A percentile compares a stretch with the other conserved stretches of the same genome.
Conservation (phyloP, 2,888 invertebrate genomes). For the Trilocha varians region DNA sequence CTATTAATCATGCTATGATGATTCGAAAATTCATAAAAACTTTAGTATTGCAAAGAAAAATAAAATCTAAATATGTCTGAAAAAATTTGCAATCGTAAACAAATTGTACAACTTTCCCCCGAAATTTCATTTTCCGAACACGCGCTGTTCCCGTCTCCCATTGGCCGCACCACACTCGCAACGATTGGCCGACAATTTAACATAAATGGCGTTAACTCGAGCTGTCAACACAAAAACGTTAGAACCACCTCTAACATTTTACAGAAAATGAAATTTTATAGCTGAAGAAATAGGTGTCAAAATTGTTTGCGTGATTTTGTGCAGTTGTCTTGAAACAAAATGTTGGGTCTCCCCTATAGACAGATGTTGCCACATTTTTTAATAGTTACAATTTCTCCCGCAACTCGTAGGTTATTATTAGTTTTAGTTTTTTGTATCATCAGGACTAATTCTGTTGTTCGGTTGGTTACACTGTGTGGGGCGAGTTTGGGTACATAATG, state of each 20-base stretch:
- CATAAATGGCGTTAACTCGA: conserved; percentile 70
- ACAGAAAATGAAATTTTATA: not conserved
- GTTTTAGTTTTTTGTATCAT: conserved; percentile 56
- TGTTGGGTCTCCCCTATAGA: conserved; percentile 44
- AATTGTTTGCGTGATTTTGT: not conserved
- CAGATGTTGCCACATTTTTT: conserved; percentile 70
- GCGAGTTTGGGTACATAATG: conserved; percentile 50
- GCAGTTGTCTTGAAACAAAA: not conserved
- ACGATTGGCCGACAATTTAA: conserved; percentile 69
- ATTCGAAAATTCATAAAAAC: too few species aligned
- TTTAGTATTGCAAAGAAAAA: too few species aligned
- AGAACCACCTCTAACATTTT: conserved; percentile 7
- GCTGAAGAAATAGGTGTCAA: not conserved
- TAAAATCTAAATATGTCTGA: too few species aligned
- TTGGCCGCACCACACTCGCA: conserved; percentile 47
- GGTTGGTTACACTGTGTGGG: conserved; percentile 64
- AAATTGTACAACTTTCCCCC: conserved; percentile 59
- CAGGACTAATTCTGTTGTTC: conserved; percentile 68
- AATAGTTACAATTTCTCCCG: conserved; percentile 66
- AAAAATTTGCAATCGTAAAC: conserved; percentile 62
- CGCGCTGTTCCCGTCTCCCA: conserved; percentile 39
- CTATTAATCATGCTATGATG: too few species aligned
- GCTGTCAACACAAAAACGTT: conserved; percentile 16
- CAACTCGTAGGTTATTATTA: conserved; percentile 63
- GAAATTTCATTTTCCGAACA: conserved; percentile 64